These are phyloP conservation scores for Clitarchus hookeri DNA, from an alignment of 2,888 invertebrate genomes.

Conservation along the genomic window DNA sequence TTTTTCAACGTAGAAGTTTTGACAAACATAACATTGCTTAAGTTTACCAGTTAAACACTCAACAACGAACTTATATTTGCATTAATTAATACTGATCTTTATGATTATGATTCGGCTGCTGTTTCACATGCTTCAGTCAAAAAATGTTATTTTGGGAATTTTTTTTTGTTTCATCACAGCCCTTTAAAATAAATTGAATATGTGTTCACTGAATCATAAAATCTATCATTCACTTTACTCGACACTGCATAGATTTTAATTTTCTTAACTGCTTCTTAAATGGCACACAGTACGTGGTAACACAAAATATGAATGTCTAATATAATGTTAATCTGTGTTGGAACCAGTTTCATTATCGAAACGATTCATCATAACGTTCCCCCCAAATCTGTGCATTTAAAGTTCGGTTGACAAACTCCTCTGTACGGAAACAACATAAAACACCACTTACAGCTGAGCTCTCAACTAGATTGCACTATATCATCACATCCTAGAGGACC, in stretches of 20 bases:
- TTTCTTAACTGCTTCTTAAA: not conserved
- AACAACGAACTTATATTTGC: not conserved
- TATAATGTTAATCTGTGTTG: not conserved
- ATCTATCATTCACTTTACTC: not conserved
- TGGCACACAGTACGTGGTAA: not conserved
- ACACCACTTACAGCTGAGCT: no score
- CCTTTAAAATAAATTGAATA: not conserved
- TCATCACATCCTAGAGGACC: not conserved
- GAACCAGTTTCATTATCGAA: not conserved
- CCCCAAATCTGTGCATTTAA: not conserved
- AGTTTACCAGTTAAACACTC: not conserved
- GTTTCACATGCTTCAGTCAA: not conserved
- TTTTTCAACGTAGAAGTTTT: no score
- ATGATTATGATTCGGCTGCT: not conserved
- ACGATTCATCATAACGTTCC: no score
- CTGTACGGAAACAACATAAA: not conserved
- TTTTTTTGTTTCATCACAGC: not conserved
- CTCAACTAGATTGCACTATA: not conserved
- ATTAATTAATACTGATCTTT: not conserved
- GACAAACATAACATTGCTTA: not conserved
- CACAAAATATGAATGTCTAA: not conserved
- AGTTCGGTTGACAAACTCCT: not conserved
- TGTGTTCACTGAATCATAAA: not conserved
- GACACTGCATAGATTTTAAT: not conserved
- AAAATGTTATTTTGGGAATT: not conserved